A percentile compares a stretch with the other conserved stretches of the same genome.
phyloP scores from a whole-genome alignment of 92 coral and sea anemone species.

The Meandrina meandrites region DNA sequence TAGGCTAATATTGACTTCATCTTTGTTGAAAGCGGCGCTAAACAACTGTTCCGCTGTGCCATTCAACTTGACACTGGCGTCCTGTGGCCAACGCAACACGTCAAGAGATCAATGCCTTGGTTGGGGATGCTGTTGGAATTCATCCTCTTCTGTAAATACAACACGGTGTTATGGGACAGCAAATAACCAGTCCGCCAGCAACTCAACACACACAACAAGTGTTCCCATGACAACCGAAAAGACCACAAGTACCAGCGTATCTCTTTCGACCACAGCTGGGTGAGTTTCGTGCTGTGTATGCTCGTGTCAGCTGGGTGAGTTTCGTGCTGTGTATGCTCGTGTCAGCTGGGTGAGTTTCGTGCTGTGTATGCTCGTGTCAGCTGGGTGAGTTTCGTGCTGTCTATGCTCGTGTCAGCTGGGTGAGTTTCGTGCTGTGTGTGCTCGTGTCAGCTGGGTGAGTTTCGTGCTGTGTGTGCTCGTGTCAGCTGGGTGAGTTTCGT shows the following conservation, averaged over 20 bases:
- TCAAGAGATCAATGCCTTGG: slow-evolving; percentile 48
- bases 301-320: neutral
- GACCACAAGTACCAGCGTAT: neutral
- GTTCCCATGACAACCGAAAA: slow-evolving; percentile 23
- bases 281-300: neutral
- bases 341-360: slow-evolving; percentile 14
- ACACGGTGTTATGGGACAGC: slow-evolving; percentile 19
- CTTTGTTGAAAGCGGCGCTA: neutral
- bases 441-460: slow-evolving; percentile 13
- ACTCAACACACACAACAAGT: slow-evolving; percentile 11
- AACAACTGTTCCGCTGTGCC: slow-evolving; percentile 17
- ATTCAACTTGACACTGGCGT: slow-evolving; percentile 15
- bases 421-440: neutral
- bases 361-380: neutral
- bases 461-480: neutral
- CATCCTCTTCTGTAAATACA: slow-evolving; percentile 12
- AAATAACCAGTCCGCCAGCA: slow-evolving; percentile 14
- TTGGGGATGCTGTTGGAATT: slow-evolving; percentile 86
- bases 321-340: neutral
- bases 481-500: slow-evolving; percentile 14
- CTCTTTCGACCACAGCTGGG: slow-evolving; percentile 17
- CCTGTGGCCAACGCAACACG: slow-evolving; percentile 59
- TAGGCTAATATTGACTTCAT: neutral
- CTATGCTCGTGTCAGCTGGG: neutral
- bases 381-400: neutral